A percentile compares a stretch with the other conserved stretches of the same genome.
Conservation (phyloP, 1,140 invertebrate species). For the Hylaeus anthracinus region DNA sequence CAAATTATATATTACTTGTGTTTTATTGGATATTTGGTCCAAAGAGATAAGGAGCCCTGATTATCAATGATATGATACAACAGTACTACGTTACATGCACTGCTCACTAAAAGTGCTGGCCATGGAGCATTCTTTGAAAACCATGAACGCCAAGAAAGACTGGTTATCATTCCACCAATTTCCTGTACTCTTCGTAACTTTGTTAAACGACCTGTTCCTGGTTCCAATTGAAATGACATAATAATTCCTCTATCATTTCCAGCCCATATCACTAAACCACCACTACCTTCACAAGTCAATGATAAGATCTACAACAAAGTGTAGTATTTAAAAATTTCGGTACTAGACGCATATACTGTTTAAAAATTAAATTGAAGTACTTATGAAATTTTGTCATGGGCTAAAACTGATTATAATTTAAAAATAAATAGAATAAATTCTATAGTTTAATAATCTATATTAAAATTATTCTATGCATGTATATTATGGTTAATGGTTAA, state of each 20-base stretch:
- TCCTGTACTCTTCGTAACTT: conserved; percentile 85
- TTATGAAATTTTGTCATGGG: neutral
- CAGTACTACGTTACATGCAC: conserved; percentile 87
- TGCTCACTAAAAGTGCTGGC: conserved; percentile 90
- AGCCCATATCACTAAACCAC: conserved; percentile 87
- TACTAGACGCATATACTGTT: neutral
- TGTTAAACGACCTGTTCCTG: conserved; percentile 86
- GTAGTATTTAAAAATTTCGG: too few relatives aligned
- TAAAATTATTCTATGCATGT: neutral
- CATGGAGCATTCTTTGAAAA: conserved; percentile 89
- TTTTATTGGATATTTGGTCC: conserved; percentile 82
- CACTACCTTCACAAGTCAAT: conserved; percentile 89
- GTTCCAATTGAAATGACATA: conserved; percentile 81
- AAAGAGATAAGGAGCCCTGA: conserved; percentile 72
- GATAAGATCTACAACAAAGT: conserved; percentile 79
- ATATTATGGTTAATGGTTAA: neutral
- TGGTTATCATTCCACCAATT: conserved; percentile 86
- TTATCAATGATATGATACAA: conserved; percentile 80
- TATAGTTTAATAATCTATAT: neutral
- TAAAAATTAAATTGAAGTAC: neutral
- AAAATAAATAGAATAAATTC: neutral
- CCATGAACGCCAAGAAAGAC: conserved; percentile 91
- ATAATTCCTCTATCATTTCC: conserved; percentile 89
- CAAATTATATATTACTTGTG: conserved; percentile 68
- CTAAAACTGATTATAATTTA: too few relatives aligned